Evolutionary conservation across 2,888 invertebrate species (phyloP).

Genomic region (Zygogramma bicolorata): DNA sequence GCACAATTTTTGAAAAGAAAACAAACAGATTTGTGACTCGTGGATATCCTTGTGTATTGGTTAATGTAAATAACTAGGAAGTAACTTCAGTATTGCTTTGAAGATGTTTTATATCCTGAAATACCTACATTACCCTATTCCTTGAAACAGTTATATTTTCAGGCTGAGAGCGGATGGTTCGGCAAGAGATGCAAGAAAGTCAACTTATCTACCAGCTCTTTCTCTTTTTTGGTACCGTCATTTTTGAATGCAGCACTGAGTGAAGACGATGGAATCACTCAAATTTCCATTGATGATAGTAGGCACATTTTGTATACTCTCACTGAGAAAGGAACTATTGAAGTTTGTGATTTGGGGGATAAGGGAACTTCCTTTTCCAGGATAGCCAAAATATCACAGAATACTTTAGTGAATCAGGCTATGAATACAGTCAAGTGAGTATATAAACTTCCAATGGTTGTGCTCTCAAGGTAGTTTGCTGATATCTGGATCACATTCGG

Average conservation of each 20-base stretch:
- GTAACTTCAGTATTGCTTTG: too few species aligned
- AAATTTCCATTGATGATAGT: constrained; percentile 90
- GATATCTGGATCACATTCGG: too few species aligned
- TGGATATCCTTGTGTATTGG: too few species aligned
- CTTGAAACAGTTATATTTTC: constrained; percentile 52
- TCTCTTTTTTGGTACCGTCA: constrained; percentile 90
- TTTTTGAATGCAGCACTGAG: constrained; percentile 88
- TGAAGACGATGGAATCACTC: constrained; percentile 90
- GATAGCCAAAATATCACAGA: constrained; percentile 81
- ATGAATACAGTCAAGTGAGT: constrained; percentile 85
- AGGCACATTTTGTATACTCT: constrained; percentile 90
- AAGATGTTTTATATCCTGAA: too few species aligned
- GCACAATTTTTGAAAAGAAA: too few species aligned
- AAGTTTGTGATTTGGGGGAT: constrained; percentile 90
- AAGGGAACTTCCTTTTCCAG: constrained; percentile 80
- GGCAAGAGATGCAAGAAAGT: constrained; percentile 94
- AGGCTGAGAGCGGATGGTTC: constrained; percentile 92
- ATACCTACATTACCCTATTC: too few species aligned
- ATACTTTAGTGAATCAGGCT: constrained; percentile 80
- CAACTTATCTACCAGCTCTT: constrained; percentile 89
- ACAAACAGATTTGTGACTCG: too few species aligned
- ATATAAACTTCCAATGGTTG: too few species aligned
- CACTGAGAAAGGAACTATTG: constrained; percentile 88
- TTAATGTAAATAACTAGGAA: too few species aligned
- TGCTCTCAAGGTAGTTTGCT: too few species aligned